Conservation (phyloP, 2,888 invertebrate species). For the Lacanobia wlatinum region DNA sequence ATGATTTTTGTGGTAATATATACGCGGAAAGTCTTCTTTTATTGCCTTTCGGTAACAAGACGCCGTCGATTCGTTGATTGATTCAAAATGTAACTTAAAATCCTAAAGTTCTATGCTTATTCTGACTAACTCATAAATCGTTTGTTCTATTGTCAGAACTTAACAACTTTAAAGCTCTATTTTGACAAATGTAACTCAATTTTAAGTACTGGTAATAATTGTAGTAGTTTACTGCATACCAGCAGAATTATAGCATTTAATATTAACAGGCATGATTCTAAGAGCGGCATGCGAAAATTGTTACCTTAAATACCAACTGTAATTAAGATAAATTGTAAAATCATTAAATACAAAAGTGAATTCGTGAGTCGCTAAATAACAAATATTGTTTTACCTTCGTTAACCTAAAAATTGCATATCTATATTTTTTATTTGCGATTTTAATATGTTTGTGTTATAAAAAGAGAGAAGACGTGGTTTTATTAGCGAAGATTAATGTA, state of each 20-base stretch:
- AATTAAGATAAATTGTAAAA: slow-evolving; percentile 27
- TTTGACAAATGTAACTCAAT: slow-evolving; percentile 24
- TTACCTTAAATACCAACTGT: slow-evolving; percentile 45
- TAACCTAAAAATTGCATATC: not conserved
- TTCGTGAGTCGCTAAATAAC: slow-evolving; percentile 1
- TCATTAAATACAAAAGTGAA: not conserved
- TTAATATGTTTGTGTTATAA: not conserved
- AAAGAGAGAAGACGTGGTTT: not conserved
- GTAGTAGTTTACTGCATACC: slow-evolving; percentile 38
- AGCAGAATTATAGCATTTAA: slow-evolving; percentile 41
- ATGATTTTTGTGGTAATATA: slow-evolving; percentile 26
- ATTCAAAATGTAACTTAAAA: slow-evolving; percentile 13
- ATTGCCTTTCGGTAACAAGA: slow-evolving; percentile 1
- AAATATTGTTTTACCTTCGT: not conserved
- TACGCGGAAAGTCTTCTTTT: slow-evolving; percentile 4
- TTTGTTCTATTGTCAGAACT: slow-evolving; percentile 21
- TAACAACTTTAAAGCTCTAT: slow-evolving; percentile 4
- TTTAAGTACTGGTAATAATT: slow-evolving; percentile 30
- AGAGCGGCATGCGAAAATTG: slow-evolving; percentile 32
- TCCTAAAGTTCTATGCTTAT: not conserved
- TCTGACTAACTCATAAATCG: slow-evolving; percentile 24
- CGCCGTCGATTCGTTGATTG: slow-evolving; percentile 5
- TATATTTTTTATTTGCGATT: not conserved
- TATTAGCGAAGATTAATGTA: not conserved
- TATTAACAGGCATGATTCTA: slow-evolving; percentile 44